Base-by-base conservation (phyloP, 2,113 vertebrate genomes). In the Eurypyga helias region DNA sequence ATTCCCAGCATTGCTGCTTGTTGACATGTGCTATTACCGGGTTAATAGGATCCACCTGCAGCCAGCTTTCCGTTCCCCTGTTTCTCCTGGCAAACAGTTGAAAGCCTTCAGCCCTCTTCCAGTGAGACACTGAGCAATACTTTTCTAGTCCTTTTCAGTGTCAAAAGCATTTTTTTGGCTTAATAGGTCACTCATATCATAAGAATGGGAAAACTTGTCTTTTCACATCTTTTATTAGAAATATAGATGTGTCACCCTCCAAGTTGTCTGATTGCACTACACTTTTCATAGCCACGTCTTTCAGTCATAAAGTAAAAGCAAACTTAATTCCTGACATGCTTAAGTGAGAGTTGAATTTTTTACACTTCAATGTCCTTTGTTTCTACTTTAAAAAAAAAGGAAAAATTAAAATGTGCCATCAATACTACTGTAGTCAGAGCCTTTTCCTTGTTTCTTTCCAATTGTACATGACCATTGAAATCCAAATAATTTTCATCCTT, bases 11-110 rank as follows among this genome's bases (percentile, higher is more conserved):
- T 72, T 2, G 4, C 65, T 51, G 23, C n/a, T 83, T 88, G 75
- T 95, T 97, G 93, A 96, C 94, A 89, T 79, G n/a, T 80, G 72
- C 49, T 83, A 41, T 88, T 91, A 26, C 36, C 52, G 83, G 84
- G 88, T 96, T 98, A 98, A 98, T 88, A 87, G 81, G 85, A 97
- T 78, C 85, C 90, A 97, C 96, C 96, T 98, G 97, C 89, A 62
- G 80, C 10, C 67, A 78, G 26, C 29, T 77, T 55, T 70, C 66
- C 29, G 19, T 34, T 73, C 25, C 41, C 43, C 23, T 5, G 0
- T 55, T 94, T 86, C 71, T 91, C 13, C 89, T 77, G 33, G 64
- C n/a, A 95, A 91, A n/a, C 7, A 80, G 6, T 13, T 54, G 70
- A 77, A 94, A 85, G 49, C 24, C 62, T 48, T 93, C 66, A 89